Conservation (phyloP, 1,140 invertebrate genomes). For the Pteromalus puparum region DNA sequence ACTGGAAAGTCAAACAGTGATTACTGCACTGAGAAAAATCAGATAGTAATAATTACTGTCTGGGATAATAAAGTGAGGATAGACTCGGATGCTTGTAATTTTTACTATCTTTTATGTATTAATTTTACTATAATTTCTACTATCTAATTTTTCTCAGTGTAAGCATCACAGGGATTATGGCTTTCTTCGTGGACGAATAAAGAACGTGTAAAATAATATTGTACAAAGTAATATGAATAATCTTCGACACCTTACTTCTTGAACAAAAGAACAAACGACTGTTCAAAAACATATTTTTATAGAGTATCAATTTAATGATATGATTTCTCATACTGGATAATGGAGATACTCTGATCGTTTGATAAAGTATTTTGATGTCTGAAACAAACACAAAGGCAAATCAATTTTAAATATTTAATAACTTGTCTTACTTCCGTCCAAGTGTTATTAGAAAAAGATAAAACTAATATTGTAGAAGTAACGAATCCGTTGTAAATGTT, state of each 20-base stretch:
- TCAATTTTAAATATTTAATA: background rate
- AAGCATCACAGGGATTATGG: no score
- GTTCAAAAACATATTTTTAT: background rate
- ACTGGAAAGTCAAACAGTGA: no score
- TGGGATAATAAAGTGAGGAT: no score
- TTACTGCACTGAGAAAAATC: no score
- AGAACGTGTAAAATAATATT: constrained; percentile 18
- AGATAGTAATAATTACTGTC: no score
- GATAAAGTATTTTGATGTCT: no score
- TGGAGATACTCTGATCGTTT: no score
- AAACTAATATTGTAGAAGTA: constrained; percentile 15
- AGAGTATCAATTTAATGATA: background rate
- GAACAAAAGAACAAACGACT: background rate
- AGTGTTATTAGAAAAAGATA: constrained; percentile 2
- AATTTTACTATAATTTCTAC: no score
- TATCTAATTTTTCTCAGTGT: no score
- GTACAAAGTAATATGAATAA: background rate
- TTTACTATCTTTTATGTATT: no score
- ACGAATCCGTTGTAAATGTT: constrained; percentile 25
- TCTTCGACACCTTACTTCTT: background rate
- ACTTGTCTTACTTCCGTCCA: background rate
- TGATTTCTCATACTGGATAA: background rate
- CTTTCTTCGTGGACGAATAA: background rate
- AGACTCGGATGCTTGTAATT: no score
- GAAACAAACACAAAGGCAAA: background rate